Percentiles rank a stretch among this genome's conserved stretches.
phyloP scores from a whole-genome alignment of 2,113 vertebrate genomes.

The Pterocles burchelli region DNA sequence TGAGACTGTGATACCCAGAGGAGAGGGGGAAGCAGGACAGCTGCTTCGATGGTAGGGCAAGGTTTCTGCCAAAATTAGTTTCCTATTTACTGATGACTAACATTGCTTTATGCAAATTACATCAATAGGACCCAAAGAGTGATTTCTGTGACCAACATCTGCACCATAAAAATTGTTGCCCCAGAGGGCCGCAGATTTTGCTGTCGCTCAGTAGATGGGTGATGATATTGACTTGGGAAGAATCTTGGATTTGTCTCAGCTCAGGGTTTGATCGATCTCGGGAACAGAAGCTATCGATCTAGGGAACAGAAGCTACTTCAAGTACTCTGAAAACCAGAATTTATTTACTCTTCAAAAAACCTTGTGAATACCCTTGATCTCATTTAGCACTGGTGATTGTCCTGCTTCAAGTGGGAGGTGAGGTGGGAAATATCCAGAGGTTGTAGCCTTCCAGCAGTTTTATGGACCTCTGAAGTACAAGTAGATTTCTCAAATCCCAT shows the following conservation, averaged over 20 bases:
- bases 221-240: neutral
- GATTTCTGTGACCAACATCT: neutral
- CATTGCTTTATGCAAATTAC: neutral
- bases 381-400: neutral
- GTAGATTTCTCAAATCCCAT: neutral
- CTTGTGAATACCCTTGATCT: neutral
- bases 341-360: neutral
- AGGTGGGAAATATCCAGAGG: neutral
- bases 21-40: neutral
- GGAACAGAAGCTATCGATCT: neutral
- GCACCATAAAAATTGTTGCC: neutral
- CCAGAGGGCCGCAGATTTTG: neutral
- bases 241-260: neutral
- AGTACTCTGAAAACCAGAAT: neutral
- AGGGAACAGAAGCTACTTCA: neutral
- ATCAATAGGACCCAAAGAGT: neutral
- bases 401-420: neutral
- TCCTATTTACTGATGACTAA: neutral
- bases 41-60: neutral
- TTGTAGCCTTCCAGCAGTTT: neutral
- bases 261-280: neutral
- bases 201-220: rapidly evolving
- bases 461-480: neutral
- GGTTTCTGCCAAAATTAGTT: conserved; percentile 8
- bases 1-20: neutral